Conservation (phyloP, 2,888 invertebrate genomes). For the Ferrisia virgata region DNA sequence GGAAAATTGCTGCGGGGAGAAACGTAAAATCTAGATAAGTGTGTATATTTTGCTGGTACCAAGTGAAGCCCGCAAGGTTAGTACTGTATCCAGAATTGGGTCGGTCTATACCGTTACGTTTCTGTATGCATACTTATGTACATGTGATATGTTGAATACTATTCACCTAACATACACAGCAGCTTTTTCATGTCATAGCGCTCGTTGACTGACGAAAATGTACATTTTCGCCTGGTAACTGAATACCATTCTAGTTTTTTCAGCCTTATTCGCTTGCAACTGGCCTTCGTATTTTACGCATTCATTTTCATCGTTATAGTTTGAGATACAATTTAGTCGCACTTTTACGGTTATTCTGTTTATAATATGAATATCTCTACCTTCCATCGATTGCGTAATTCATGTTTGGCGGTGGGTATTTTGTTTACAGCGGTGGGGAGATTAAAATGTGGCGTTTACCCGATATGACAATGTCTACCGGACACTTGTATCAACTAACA, state of each 20-base stretch:
- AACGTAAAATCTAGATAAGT: too few relatives aligned
- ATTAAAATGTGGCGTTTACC: conserved; percentile 64
- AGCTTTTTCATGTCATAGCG: too few relatives aligned
- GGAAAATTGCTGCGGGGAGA: too few relatives aligned
- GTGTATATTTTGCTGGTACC: too few relatives aligned
- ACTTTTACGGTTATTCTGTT: neutral
- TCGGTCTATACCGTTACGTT: too few relatives aligned
- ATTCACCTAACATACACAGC: too few relatives aligned
- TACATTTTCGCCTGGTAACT: too few relatives aligned
- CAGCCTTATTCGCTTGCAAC: conserved; percentile 34
- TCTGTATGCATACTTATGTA: too few relatives aligned
- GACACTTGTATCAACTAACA: conserved; percentile 50
- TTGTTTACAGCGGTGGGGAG: conserved; percentile 68
- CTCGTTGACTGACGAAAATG: too few relatives aligned
- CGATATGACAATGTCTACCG: conserved; percentile 57
- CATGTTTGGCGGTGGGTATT: conserved; percentile 48
- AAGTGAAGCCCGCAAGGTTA: too few relatives aligned
- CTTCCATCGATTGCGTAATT: conserved; percentile 2
- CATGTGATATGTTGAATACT: too few relatives aligned
- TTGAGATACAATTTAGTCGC: neutral
- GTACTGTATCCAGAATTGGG: too few relatives aligned
- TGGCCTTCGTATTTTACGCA: conserved; percentile 41
- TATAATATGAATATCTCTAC: neutral
- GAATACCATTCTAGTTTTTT: conserved; percentile 38
- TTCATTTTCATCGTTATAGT: neutral